These are phyloP conservation scores for Bungarus multicinctus DNA, from an alignment of 2,113 vertebrate genomes.

Conservation along the genomic window DNA sequence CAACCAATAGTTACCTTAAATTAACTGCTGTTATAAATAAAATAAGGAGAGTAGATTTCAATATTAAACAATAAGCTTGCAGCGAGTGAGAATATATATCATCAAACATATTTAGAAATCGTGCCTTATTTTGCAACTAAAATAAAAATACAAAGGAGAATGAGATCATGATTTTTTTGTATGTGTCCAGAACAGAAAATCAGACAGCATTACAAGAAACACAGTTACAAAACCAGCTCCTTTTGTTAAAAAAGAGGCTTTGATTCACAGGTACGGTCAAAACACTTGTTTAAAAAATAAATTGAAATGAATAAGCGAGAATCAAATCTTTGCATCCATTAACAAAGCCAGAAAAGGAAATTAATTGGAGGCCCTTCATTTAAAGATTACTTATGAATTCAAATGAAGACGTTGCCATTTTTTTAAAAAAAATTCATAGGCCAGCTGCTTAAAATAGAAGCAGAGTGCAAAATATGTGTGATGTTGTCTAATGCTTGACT, in stretches of 20 bases:
- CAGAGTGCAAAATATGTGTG: not conserved
- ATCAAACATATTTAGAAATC: not conserved
- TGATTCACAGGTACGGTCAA: not conserved
- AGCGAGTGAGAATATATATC: slow-evolving; percentile 25
- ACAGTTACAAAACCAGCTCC: slow-evolving; percentile 20
- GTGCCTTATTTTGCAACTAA: slow-evolving; percentile 39
- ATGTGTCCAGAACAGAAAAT: slow-evolving; percentile 35
- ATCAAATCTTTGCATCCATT: rapidly evolving
- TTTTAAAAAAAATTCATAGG: not conserved
- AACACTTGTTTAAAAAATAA: not conserved
- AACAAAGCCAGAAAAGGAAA: slow-evolving; percentile 14
- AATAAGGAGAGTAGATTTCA: slow-evolving; percentile 49
- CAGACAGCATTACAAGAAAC: slow-evolving; percentile 37
- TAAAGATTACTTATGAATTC: slow-evolving; percentile 16
- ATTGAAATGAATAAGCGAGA: slow-evolving; percentile 1
- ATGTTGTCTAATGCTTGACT: slow-evolving; percentile 12
- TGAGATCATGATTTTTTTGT: slow-evolving; percentile 16
- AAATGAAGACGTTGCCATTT: not conserved
- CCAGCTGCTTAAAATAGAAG: rapidly evolving
- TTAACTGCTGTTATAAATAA: slow-evolving; percentile 65
- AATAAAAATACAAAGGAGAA: slow-evolving; percentile 39
- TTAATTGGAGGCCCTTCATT: not conserved
- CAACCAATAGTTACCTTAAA: slow-evolving; percentile 68
- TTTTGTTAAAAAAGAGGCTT: not conserved
- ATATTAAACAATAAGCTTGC: slow-evolving; percentile 63